phyloP scores from a whole-genome alignment of 2,888 invertebrate species.

The Clitarchus hookeri region DNA sequence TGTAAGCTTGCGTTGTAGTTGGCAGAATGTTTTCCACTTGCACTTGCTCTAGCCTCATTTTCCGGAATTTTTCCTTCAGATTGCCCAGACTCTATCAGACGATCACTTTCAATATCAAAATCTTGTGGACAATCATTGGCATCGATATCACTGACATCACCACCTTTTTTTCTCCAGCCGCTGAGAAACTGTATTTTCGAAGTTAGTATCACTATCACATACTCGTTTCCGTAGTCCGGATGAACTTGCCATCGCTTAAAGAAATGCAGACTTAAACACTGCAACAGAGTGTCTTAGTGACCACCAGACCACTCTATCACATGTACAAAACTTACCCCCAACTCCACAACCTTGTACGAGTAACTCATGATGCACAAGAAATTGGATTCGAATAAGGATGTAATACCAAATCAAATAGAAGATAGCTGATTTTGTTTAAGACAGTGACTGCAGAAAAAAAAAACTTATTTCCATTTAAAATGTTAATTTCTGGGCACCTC shows the following conservation, averaged over 20 bases:
- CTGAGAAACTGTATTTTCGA: not conserved
- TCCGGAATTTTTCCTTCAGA: not conserved
- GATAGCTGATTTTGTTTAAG: too few species aligned
- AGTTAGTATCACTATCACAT: not conserved
- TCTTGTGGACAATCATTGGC: not conserved
- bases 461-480: too few species aligned
- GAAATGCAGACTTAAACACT: not conserved
- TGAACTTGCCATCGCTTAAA: not conserved
- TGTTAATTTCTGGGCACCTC: too few species aligned
- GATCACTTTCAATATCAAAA: not conserved
- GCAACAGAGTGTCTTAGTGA: too few species aligned
- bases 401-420: too few species aligned
- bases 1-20: not conserved
- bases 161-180: not conserved
- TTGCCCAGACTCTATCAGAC: not conserved
- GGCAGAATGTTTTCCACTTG: not conserved
- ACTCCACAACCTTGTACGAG: too few species aligned
- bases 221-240: not conserved
- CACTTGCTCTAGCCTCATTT: not conserved
- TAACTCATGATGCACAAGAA: too few species aligned
- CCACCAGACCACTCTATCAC: too few species aligned
- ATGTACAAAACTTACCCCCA: too few species aligned
- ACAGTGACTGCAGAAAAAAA: too few species aligned
- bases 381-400: too few species aligned
- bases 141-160: not conserved